phyloP scores from a whole-genome alignment of 37 sponge, comb jelly and placozoan species.

The Amphimedon queenslandica region DNA sequence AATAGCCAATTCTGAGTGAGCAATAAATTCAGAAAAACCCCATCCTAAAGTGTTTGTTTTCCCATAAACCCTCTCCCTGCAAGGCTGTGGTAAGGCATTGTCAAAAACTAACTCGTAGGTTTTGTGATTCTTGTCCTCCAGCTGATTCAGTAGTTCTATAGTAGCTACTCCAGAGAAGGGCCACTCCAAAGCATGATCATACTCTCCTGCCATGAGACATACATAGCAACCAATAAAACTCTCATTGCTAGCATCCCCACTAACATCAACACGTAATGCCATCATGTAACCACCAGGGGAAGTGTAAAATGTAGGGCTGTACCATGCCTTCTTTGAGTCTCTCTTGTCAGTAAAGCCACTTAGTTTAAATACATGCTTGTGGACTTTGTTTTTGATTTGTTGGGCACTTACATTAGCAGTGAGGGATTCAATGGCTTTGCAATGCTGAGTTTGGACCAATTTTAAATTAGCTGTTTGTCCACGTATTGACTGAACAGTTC shows the following conservation, averaged over 20 bases:
- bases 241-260: not conserved
- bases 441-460: no score
- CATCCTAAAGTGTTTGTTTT: not conserved
- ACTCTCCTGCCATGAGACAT: constrained; percentile 10
- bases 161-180: not conserved
- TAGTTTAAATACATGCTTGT: no score
- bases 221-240: not conserved
- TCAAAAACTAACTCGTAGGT: not conserved
- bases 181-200: constrained; percentile 18
- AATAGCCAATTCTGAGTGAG: no score
- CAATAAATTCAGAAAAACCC: not conserved
- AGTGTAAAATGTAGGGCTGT: constrained; percentile 21
- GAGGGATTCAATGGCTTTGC: no score
- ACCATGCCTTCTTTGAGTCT: no score
- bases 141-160: constrained; percentile 10
- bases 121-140: not conserved
- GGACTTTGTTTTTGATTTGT: no score
- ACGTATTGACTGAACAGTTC: no score
- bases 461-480: no score
- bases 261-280: not conserved
- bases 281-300: constrained; percentile 14
- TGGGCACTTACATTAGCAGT: no score
- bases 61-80: not conserved
- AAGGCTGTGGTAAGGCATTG: not conserved
- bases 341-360: no score